Conservation (phyloP, 2,888 invertebrate species). For the Iphiclides podalirius region DNA sequence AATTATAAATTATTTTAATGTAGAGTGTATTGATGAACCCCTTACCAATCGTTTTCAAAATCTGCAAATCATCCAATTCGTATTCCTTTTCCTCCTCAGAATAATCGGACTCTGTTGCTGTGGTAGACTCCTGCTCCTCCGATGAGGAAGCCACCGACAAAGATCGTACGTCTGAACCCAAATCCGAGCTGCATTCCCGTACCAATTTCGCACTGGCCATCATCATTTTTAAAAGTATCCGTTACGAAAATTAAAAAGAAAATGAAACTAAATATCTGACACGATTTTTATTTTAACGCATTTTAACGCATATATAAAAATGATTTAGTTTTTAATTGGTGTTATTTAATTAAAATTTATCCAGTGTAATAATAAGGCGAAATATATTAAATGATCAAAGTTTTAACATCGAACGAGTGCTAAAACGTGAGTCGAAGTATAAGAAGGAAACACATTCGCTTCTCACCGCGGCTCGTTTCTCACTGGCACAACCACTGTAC, state of each 20-base stretch:
- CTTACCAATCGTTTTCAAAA: constrained; percentile 93
- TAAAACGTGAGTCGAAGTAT: constrained; percentile 43
- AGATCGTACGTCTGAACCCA: constrained; percentile 72
- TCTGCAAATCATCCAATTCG: constrained; percentile 89
- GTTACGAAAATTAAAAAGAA: constrained; percentile 23
- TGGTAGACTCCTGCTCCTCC: constrained; percentile 77
- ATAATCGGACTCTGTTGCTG: constrained; percentile 78
- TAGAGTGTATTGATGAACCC: no score
- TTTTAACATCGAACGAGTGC: constrained; percentile 38
- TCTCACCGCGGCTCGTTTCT: constrained; percentile 44
- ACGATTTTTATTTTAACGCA: constrained; percentile 3
- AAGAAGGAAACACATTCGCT: constrained; percentile 46
- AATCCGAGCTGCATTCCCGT: constrained; percentile 75
- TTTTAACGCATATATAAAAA: constrained; percentile 1
- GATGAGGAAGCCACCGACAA: constrained; percentile 76
- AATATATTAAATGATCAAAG: constrained; percentile 9
- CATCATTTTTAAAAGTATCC: constrained; percentile 58
- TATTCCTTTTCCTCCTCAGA: constrained; percentile 82
- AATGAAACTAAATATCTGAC: constrained; percentile 18
- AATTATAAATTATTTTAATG: no score
- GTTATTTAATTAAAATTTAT: no score
- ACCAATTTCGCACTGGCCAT: constrained; percentile 79
- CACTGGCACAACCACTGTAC: constrained; percentile 42
- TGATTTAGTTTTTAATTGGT: neutral
- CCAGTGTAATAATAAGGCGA: neutral